Evolutionary conservation across 2,888 invertebrate species (phyloP), one percentile per base, ranked within the genome.

Genomic region (Rhopalosiphum nymphaeae): DNA sequence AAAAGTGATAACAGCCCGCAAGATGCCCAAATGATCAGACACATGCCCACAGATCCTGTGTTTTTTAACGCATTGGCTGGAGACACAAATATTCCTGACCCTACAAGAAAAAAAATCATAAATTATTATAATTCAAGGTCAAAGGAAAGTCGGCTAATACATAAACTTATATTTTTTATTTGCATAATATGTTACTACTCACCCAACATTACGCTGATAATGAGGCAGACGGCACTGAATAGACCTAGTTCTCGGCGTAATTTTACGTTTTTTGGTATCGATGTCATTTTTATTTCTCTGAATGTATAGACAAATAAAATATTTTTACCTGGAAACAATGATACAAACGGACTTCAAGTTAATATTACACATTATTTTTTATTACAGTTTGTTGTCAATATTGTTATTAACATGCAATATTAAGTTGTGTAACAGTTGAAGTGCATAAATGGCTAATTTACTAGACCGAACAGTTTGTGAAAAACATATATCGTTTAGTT

Each of bases 161-260:
- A 21, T 78, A 78, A 78, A 36, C 21, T 21, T 78, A 53, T 53
- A 53, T 21, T 53, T 53, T 3, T 2, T 53, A 78, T 78, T 78
- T 78, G 16, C 1, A 90, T 26, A 42, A 57, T 89, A 44, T 49
- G 3, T 25, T 10, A 61, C 36, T 61, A 92, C 94, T 94, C 95
- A 97, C 98, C 98, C 95, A 98, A 98, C 98, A 98, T 98, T 11
- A 98, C 98, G 92, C 98, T 98, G 26, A 98, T 97, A 95, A 98
- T 98, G 95, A 98, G 96, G 95, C 97, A 98, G 57, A 98, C 97
- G 13, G 98, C 98, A 91, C 98, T 98, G 95, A 98, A 97, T 2
- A 98, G 96, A 1, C 98, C 98, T 91, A 98, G 96, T 95, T 97
- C 97, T 95, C 98, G 96, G 96, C 97, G 97, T 95, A 98, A 96